Conservation (phyloP, 2,888 invertebrate species). For the Andrena marginata region DNA sequence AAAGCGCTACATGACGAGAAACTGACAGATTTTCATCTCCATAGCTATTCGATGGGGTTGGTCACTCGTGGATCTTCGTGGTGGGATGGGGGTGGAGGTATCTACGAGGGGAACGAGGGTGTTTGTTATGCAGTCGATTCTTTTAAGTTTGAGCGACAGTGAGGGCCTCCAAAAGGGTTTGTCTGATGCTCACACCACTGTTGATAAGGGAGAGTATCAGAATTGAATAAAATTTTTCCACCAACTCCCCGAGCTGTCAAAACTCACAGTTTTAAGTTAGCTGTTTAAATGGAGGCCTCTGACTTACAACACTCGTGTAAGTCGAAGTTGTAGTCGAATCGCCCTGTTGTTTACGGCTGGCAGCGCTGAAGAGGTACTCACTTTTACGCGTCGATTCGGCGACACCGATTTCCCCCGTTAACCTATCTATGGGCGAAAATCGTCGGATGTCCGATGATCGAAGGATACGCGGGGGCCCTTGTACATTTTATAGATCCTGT, state of each 20-base stretch:
- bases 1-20: slow-evolving; percentile 33
- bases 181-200: too few species aligned
- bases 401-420: slow-evolving; percentile 8
- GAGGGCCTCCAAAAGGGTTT: too few species aligned
- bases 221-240: too few species aligned
- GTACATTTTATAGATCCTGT: slow-evolving; percentile 53
- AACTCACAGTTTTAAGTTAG: too few species aligned
- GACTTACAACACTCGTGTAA: background rate
- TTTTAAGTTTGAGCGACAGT: too few species aligned
- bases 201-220: too few species aligned
- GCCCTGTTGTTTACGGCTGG: background rate
- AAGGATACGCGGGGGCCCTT: background rate
- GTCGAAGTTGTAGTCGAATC: background rate
- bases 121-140: too few species aligned
- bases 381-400: background rate
- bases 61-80: background rate
- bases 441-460: background rate
- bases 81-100: too few species aligned
- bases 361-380: too few species aligned
- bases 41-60: background rate
- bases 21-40: background rate
- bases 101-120: too few species aligned
- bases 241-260: too few species aligned
- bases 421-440: slow-evolving; percentile 12
- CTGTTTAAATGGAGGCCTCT: too few species aligned